phyloP scores from a whole-genome alignment of 2,888 invertebrate species.

The Drosophila quasianomalipes region DNA sequence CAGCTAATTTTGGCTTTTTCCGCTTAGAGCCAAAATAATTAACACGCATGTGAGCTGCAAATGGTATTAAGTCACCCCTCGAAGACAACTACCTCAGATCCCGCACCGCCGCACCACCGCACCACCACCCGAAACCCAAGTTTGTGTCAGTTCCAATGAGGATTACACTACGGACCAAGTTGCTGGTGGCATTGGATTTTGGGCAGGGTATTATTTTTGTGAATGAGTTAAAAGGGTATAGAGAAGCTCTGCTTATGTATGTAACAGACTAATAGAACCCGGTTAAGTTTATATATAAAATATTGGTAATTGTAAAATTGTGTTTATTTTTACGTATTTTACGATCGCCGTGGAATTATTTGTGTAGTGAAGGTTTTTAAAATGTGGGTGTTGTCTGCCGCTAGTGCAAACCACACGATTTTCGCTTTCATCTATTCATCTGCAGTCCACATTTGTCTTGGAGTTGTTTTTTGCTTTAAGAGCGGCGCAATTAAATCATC shows the following conservation, averaged over 20 bases:
- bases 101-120: neutral
- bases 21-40: slow-evolving; percentile 50
- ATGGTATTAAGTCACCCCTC: slow-evolving; percentile 32
- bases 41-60: slow-evolving; percentile 55
- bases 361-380: neutral
- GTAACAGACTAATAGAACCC: neutral
- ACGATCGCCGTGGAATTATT: neutral
- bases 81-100: neutral
- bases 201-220: slow-evolving; percentile 15
- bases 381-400: neutral
- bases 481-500: neutral
- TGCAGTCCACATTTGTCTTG: neutral
- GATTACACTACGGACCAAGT: slow-evolving; percentile 20
- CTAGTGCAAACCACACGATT: neutral
- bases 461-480: neutral
- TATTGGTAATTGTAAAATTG: neutral
- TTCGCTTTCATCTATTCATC: neutral
- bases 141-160: slow-evolving; percentile 18
- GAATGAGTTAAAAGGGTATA: neutral
- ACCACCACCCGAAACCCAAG: too few species aligned
- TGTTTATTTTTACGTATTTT: neutral
- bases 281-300: neutral
- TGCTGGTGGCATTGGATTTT: slow-evolving; percentile 28
- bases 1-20: slow-evolving; percentile 57
- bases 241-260: neutral